Percentiles rank a stretch among this genome's conserved stretches.
These are phyloP conservation scores for Drosophila pseudoobscura DNA, from an alignment of 1,140 invertebrate genomes.

Conservation along the genomic window DNA sequence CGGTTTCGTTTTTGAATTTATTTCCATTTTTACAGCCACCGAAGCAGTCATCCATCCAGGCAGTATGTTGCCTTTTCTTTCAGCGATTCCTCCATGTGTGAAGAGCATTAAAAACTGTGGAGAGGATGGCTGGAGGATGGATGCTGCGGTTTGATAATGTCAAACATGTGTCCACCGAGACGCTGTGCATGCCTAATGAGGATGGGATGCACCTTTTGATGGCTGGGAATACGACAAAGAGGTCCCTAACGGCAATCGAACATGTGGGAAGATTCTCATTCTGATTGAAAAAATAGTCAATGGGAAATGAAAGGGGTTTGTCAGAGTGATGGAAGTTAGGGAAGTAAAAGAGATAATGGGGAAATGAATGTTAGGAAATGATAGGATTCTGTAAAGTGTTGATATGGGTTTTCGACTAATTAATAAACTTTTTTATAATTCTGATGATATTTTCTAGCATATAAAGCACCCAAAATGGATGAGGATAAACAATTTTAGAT, in stretches of 20 bases:
- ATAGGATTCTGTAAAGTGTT: too few species aligned
- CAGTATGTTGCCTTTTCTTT: constrained; percentile 37
- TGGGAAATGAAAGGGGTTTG: too few species aligned
- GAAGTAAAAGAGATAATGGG: too few species aligned
- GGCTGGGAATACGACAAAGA: constrained; percentile 41
- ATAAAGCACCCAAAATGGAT: too few species aligned
- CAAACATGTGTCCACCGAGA: constrained; percentile 69
- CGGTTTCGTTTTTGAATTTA: constrained; percentile 56
- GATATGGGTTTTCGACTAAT: too few species aligned
- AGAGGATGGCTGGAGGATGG: constrained; percentile 14
- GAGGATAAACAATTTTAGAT: too few species aligned
- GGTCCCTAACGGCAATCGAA: constrained; percentile 45
- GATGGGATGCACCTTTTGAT: constrained; percentile 14
- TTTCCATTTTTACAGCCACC: constrained; percentile 62
- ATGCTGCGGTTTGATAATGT: constrained; percentile 74
- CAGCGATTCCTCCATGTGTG: constrained; percentile 45
- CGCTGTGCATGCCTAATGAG: constrained; percentile 48
- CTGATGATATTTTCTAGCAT: too few species aligned
- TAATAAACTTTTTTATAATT: too few species aligned
- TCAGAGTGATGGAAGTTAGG: not conserved
- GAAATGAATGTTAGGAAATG: too few species aligned
- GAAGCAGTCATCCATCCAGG: not conserved
- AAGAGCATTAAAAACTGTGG: constrained; percentile 57
- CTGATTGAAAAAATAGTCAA: constrained; percentile 12
- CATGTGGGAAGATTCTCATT: constrained; percentile 25